These are phyloP conservation scores for Hedychridium roseum DNA, from an alignment of 2,888 invertebrate species.

Conservation along the genomic window DNA sequence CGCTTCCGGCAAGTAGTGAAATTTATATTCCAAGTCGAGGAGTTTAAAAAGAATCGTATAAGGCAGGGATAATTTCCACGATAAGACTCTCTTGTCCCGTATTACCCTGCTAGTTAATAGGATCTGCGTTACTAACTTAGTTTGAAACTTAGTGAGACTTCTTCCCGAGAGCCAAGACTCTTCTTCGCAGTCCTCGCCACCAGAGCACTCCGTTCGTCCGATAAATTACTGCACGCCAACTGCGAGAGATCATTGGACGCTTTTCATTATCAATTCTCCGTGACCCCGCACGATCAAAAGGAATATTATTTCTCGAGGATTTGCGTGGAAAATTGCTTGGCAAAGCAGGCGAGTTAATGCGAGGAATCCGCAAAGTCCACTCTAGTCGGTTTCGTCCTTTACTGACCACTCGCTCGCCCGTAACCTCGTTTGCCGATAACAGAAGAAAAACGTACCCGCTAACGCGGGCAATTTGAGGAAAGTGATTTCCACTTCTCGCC, in stretches of 20 bases:
- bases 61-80: conserved; percentile 47
- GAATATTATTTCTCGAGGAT: too few relatives aligned
- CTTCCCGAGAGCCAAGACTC: conserved; percentile 28
- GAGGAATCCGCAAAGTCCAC: too few relatives aligned
- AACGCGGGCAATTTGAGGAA: too few relatives aligned
- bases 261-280: conserved; percentile 34
- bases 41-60: conserved; percentile 40
- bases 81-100: conserved; percentile 47
- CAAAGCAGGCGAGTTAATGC: too few relatives aligned
- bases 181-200: conserved; percentile 24
- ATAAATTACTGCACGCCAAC: conserved; percentile 31
- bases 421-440: too few relatives aligned
- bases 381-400: too few relatives aligned
- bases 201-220: conserved; percentile 8
- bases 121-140: conserved; percentile 50
- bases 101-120: conserved; percentile 50
- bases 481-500: too few relatives aligned
- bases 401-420: too few relatives aligned
- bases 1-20: conserved; percentile 3
- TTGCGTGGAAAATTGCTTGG: too few relatives aligned
- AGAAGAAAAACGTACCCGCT: too few relatives aligned
- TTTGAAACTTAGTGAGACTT: conserved; percentile 42
- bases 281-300: conserved; percentile 30
- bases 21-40: conserved; percentile 12
- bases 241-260: conserved; percentile 30